Conservation (phyloP, 2,113 vertebrate species). For the Melanotaenia duboulayi region DNA sequence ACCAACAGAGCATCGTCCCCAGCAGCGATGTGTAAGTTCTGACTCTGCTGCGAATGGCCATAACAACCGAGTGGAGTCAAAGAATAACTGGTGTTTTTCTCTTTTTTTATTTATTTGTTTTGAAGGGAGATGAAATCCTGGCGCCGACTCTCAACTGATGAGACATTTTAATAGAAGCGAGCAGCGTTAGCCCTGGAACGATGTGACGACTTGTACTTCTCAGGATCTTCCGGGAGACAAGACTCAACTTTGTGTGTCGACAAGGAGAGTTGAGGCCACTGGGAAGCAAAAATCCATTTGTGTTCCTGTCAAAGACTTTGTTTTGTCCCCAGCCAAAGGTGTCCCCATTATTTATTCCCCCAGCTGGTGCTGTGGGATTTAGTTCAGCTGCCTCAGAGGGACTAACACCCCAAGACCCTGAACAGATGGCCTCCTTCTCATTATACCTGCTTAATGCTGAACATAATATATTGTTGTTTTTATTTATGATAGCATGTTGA, state of each 20-base stretch:
- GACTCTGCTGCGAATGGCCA: rapidly evolving
- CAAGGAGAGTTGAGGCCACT: constrained; percentile 13
- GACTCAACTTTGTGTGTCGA: constrained; percentile 2
- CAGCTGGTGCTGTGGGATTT: constrained; percentile 78
- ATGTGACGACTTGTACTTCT: not conserved
- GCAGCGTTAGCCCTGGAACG: not conserved
- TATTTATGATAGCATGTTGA: constrained; percentile 62
- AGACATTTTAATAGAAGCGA: constrained; percentile 36
- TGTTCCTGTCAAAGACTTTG: constrained; percentile 49
- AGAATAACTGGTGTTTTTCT: constrained; percentile 6
- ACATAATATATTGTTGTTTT: constrained; percentile 43
- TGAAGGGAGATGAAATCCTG: constrained; percentile 81
- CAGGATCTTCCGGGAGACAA: constrained; percentile 24
- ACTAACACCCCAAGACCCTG: constrained; percentile 42
- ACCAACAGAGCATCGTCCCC: constrained; percentile 72
- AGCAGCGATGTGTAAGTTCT: constrained; percentile 76
- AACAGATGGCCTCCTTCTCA: constrained; percentile 75
- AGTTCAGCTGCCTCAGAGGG: constrained; percentile 75
- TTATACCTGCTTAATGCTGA: constrained; percentile 20
- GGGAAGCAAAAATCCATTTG: constrained; percentile 35
- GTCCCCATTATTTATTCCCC: constrained; percentile 69
- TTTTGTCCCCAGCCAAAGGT: constrained; percentile 59
- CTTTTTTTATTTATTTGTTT: not conserved
- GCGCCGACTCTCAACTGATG: constrained; percentile 74
- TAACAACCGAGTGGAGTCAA: not conserved